Base-by-base conservation (phyloP, 2,113 vertebrate genomes). In the Candoia aspera region DNA sequence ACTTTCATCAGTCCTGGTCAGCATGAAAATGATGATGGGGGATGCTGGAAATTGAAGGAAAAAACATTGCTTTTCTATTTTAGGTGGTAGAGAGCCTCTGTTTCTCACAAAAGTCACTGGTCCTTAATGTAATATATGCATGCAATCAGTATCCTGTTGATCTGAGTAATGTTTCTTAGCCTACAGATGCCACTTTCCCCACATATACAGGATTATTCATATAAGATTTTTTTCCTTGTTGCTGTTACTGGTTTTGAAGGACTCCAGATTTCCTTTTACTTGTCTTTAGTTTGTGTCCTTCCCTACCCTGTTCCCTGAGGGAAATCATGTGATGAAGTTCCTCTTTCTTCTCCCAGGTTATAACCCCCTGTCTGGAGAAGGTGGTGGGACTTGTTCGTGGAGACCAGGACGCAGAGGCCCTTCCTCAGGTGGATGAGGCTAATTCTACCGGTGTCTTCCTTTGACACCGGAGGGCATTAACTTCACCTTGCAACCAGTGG, bases 361-460 rank as follows among this genome's bases (percentile, higher is more conserved):
- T 92, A 99, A 98, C 94, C 98, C 99, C 0, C 94, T 99, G 97
- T 97, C 97, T 53, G 99, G 99, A 68, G 98, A 98, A 93, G 98
- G 98, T 84, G 98, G 99, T 0, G 98, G 98, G 24, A 94, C 98
- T 0, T 99, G 99, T 86, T 95, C 97, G 53, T 99, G 98, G 98
- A 98, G 99, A 95, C 99, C 99, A 0, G 98, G 98, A n/a, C 98
- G 98, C 94, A 97, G 98, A 94, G 99, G 98, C 0, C 98, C 99
- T 0, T 98, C 99, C 0, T 96, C 98, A 0, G 98, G 99, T 29
- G 99, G 99, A 98, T 98, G 99, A 99, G 99, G 99, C 96, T 99
- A 98, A 96, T 86, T 87, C 95, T 95, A 96, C 95, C 95, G 12
- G 93, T 96, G 96, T 89, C 24, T 42, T 23, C 94, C 4, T 85